These are phyloP conservation scores for Hemicrepidius hirtus DNA, from an alignment of 2,888 invertebrate genomes.

Conservation along the genomic window DNA sequence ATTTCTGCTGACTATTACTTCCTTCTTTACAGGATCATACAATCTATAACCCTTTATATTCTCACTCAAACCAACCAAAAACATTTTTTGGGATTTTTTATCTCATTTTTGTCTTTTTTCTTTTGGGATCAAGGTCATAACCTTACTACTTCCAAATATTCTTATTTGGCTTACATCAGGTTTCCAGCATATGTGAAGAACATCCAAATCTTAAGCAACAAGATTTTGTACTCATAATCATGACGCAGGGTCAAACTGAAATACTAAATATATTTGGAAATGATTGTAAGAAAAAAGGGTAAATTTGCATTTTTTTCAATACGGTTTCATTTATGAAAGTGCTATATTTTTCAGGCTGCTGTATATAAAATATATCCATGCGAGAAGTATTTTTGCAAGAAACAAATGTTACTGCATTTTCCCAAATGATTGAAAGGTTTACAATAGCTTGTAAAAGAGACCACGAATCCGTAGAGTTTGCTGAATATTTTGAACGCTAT, in stretches of 20 bases:
- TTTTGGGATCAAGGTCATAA: no score
- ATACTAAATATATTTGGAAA: slow-evolving; percentile 53
- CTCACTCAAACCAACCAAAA: no score
- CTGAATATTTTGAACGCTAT: not conserved
- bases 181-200: no score
- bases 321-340: not conserved
- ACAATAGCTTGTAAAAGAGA: not conserved
- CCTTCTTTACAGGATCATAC: no score
- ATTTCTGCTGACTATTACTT: no score
- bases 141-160: no score
- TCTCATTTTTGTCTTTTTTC: no score
- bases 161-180: no score
- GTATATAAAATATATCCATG: slow-evolving; percentile 15
- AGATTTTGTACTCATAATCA: slow-evolving; percentile 60
- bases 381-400: slow-evolving; percentile 27
- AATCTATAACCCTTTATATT: no score
- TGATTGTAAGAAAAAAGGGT: slow-evolving; percentile 45
- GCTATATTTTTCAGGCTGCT: slow-evolving; percentile 22
- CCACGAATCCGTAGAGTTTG: not conserved
- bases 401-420: slow-evolving; percentile 21
- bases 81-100: no score
- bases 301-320: not conserved
- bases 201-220: slow-evolving; percentile 53
- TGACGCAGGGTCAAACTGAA: slow-evolving; percentile 58
- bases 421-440: slow-evolving; percentile 7